Evolutionary conservation across 2,113 vertebrate genomes (phyloP).

Genomic region (Stigmatopora nigra): DNA sequence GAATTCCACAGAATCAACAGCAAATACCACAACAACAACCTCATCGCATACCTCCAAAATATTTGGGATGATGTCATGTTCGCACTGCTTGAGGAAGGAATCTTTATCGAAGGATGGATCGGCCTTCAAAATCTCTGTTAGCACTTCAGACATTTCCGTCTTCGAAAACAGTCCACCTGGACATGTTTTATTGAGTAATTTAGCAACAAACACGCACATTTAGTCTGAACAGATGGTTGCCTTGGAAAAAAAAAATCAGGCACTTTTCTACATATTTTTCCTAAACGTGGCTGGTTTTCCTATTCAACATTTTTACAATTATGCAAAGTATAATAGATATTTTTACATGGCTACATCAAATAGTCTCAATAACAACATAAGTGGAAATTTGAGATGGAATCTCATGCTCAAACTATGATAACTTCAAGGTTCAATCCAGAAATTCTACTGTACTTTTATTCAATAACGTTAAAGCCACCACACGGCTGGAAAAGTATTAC

Average conservation of each 20-base stretch:
- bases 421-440: neutral
- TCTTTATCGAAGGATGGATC: constrained; percentile 93
- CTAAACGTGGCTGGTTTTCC: neutral
- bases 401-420: neutral
- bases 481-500: neutral
- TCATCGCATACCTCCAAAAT: constrained; percentile 78
- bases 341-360: neutral
- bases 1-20: neutral
- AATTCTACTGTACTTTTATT: neutral
- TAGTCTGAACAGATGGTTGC: neutral
- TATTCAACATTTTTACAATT: neutral
- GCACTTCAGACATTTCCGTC: constrained; percentile 93
- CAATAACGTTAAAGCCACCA: neutral
- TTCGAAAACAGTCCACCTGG: constrained; percentile 92
- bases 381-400: neutral
- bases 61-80: constrained; percentile 91
- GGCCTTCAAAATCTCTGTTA: constrained; percentile 88
- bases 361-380: neutral
- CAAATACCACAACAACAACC: neutral
- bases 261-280: neutral
- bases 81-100: constrained; percentile 83
- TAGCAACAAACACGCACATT: neutral
- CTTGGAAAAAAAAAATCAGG: neutral
- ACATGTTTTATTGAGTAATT: neutral
- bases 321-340: neutral